Evolutionary conservation across 2,888 invertebrate species (phyloP).

Genomic region (Parelbella ahira): DNA sequence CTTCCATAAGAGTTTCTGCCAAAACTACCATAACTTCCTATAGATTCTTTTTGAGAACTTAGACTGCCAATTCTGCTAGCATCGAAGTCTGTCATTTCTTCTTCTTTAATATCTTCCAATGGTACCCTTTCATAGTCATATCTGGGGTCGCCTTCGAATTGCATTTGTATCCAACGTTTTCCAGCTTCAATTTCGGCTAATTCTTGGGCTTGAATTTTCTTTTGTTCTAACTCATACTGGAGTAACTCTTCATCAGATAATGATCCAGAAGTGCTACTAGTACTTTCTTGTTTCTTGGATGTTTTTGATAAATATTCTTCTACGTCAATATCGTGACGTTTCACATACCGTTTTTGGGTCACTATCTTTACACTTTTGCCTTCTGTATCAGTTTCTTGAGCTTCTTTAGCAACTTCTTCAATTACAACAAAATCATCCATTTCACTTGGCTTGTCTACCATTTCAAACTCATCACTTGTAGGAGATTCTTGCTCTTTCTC

Average conservation of each 20-base stretch:
- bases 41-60: constrained; percentile 88
- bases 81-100: constrained; percentile 93
- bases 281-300: constrained; percentile 83
- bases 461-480: constrained; percentile 91
- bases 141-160: constrained; percentile 87
- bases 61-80: constrained; percentile 88
- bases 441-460: constrained; percentile 92
- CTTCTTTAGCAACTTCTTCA: constrained; percentile 93
- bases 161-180: constrained; percentile 94
- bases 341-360: constrained; percentile 64
- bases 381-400: constrained; percentile 89
- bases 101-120: constrained; percentile 95
- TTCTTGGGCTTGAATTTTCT: constrained; percentile 69
- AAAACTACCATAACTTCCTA: constrained; percentile 89
- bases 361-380: constrained; percentile 89
- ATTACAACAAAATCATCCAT: constrained; percentile 94
- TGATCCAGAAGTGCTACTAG: constrained; percentile 79
- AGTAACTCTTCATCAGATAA: constrained; percentile 82
- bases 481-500: constrained; percentile 86
- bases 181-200: constrained; percentile 84
- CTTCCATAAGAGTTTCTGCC: constrained; percentile 92
- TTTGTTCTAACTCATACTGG: constrained; percentile 86
- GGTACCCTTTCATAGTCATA: constrained; percentile 92
- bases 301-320: constrained; percentile 86
- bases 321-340: constrained; percentile 85